These are phyloP conservation scores for Hymenopus coronatus DNA, from an alignment of 2,888 invertebrate species.

Conservation along the genomic window DNA sequence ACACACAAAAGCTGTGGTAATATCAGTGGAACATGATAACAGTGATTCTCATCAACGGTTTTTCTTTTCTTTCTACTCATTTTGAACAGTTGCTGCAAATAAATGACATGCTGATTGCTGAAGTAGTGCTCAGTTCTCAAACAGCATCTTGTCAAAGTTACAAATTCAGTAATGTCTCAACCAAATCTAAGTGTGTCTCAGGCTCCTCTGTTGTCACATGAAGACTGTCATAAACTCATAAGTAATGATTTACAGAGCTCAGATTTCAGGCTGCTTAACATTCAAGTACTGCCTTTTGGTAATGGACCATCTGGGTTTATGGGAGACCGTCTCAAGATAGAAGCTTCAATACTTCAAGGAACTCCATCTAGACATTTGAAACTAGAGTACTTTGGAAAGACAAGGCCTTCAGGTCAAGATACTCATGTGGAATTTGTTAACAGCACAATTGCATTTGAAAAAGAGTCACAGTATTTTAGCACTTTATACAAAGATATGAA, in stretches of 20 bases:
- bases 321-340: background rate
- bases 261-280: background rate
- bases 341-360: background rate
- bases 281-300: background rate
- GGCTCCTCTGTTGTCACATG: background rate
- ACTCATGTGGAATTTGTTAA: background rate
- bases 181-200: background rate
- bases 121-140: background rate
- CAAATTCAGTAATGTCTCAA: background rate
- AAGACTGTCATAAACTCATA: background rate
- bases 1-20: too few relatives aligned
- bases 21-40: background rate
- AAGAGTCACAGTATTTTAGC: background rate
- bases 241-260: background rate
- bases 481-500: background rate
- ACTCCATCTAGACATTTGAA: background rate
- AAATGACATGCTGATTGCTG: background rate
- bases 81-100: background rate
- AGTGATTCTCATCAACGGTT: background rate
- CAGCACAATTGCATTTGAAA: background rate
- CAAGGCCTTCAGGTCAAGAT: background rate
- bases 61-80: background rate
- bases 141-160: background rate
- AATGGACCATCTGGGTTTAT: background rate
- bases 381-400: background rate